Conservation (phyloP, 2,888 invertebrate genomes). For the Ptychoptera albimana region DNA sequence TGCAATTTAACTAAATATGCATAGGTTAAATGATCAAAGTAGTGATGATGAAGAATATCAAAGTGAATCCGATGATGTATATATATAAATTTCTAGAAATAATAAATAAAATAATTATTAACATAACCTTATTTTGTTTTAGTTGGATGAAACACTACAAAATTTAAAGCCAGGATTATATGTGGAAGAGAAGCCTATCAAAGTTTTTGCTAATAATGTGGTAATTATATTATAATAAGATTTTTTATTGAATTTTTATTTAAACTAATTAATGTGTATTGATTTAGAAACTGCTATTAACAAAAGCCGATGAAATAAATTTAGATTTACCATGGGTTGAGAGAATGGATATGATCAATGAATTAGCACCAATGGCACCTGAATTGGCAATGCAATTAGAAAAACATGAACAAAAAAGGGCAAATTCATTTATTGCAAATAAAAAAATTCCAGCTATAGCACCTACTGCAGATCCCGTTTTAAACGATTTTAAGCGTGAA, state of each 20-base stretch:
- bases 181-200: conserved; percentile 41
- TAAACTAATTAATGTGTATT: conserved; percentile 6
- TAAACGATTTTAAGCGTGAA: conserved; percentile 87
- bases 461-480: conserved; percentile 56
- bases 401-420: conserved; percentile 54
- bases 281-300: conserved; percentile 37
- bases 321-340: conserved; percentile 73
- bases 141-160: conserved; percentile 84
- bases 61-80: conserved; percentile 22
- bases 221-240: conserved; percentile 33
- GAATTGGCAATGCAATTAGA: conserved; percentile 64
- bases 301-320: conserved; percentile 54
- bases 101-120: background rate
- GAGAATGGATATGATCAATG: conserved; percentile 60
- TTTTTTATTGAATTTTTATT: background rate
- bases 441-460: conserved; percentile 47
- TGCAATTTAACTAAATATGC: no score
- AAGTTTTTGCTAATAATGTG: conserved; percentile 52
- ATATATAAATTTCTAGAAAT: no score
- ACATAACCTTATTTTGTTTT: conserved; percentile 15
- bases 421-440: conserved; percentile 46
- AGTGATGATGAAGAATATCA: conserved; percentile 21
- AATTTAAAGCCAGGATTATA: conserved; percentile 77
- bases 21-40: no score
- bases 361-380: conserved; percentile 67